Evolutionary conservation across 35 echinoderm and acorn worm genomes (phyloP).

Genomic region (Eucidaris tribuloides): DNA sequence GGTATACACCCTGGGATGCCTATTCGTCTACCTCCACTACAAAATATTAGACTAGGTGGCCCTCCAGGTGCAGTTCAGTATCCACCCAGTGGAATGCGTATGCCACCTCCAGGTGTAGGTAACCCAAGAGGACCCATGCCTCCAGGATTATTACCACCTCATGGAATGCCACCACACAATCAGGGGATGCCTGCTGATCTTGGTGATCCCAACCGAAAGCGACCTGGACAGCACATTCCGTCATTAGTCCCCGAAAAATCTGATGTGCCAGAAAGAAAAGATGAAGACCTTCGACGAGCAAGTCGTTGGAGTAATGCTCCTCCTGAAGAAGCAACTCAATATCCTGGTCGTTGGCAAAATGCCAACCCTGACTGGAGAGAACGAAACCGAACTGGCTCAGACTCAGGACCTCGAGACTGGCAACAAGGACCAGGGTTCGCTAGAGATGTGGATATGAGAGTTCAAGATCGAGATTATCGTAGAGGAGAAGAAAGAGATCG

Average conservation of each 20-base stretch:
- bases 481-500: constrained; percentile 38
- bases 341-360: constrained; percentile 14
- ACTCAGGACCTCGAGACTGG: constrained; percentile 10
- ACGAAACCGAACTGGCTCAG: background rate
- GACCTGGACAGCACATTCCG: background rate
- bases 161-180: constrained; percentile 32
- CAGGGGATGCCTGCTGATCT: constrained; percentile 14
- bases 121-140: constrained; percentile 20
- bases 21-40: constrained; percentile 15
- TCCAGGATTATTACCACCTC: constrained; percentile 15
- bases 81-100: constrained; percentile 46
- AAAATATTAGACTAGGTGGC: constrained; percentile 53
- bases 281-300: constrained; percentile 13
- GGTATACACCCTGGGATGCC: constrained; percentile 51
- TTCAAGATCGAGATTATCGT: constrained; percentile 32
- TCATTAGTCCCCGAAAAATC: constrained; percentile 9
- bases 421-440: background rate
- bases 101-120: constrained; percentile 29
- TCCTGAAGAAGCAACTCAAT: constrained; percentile 26
- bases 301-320: constrained; percentile 36
- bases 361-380: constrained; percentile 15
- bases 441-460: constrained; percentile 47
- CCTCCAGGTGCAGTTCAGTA: constrained; percentile 35
- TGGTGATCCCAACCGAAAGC: background rate
- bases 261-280: constrained; percentile 1